Conservation (phyloP, 2,888 invertebrate genomes). For the Dusona sp. region DNA sequence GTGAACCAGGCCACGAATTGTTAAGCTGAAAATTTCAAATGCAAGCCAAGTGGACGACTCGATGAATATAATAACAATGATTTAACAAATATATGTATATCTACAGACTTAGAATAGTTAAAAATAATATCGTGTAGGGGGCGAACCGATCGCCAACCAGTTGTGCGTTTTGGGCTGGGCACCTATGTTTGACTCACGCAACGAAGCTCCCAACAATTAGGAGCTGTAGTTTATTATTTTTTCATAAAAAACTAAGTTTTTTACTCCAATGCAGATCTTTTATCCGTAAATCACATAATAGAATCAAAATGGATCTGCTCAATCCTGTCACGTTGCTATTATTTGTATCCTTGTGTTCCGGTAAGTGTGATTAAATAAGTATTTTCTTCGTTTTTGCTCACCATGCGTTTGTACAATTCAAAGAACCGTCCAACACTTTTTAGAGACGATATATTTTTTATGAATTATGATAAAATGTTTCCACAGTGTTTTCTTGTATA, state of each 20-base stretch:
- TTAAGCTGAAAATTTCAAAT: not conserved
- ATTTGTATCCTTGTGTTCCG: slow-evolving; percentile 36
- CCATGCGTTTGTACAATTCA: slow-evolving; percentile 7
- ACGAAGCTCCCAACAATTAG: slow-evolving; percentile 25
- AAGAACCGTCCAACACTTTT: not conserved
- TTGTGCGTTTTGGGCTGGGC: slow-evolving; percentile 53
- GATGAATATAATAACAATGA: slow-evolving; percentile 4
- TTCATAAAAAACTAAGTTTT: not conserved
- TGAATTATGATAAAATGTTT: not conserved
- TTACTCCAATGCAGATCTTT: not conserved
- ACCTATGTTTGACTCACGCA: slow-evolving; percentile 57
- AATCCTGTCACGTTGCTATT: slow-evolving; percentile 36
- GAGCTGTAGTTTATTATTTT: slow-evolving; percentile 13
- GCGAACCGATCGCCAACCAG: slow-evolving; percentile 18
- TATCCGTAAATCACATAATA: not conserved
- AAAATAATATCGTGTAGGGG: slow-evolving; percentile 28
- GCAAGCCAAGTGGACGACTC: not conserved
- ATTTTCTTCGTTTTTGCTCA: slow-evolving; percentile 1
- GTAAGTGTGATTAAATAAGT: slow-evolving; percentile 31
- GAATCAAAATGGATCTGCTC: slow-evolving; percentile 36
- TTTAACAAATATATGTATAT: not conserved
- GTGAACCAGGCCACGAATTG: not conserved
- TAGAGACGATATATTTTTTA: not conserved
- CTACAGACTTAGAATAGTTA: not conserved
- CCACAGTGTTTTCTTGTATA: too few species aligned